Conservation (phyloP, 2,797 vertebrate genomes). For the Crocidura indochinensis region DNA sequence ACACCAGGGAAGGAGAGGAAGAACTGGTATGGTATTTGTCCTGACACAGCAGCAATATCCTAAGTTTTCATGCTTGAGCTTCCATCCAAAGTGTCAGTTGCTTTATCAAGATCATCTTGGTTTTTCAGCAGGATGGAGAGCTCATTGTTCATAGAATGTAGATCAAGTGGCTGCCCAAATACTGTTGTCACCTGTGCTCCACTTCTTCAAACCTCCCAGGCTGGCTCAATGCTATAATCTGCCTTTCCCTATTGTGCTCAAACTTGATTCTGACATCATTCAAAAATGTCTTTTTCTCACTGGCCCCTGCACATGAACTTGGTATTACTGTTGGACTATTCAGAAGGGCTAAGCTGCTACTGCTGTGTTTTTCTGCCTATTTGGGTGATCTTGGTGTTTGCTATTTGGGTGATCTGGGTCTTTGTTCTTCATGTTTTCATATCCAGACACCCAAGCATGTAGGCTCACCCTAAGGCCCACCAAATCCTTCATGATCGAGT, state of each 20-base stretch:
- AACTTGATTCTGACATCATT: too few species aligned
- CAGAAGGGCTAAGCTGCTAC: constrained; percentile 87
- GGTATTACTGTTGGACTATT: constrained; percentile 87
- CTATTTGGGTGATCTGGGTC: constrained; percentile 75
- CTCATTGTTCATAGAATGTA: constrained; percentile 84
- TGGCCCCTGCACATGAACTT: constrained; percentile 88
- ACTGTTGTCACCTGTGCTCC: too few species aligned
- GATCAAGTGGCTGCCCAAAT: too few species aligned
- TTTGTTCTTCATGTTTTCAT: constrained; percentile 96
- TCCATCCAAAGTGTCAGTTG: constrained; percentile 96
- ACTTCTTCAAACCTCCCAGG: too few species aligned
- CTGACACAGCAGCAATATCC: constrained; percentile 95
- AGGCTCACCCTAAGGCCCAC: constrained; percentile 98
- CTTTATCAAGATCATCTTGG: constrained; percentile 98
- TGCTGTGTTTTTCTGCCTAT: constrained; percentile 93
- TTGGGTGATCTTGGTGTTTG: constrained; percentile 86
- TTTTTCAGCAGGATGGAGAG: constrained; percentile 96
- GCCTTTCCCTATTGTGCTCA: too few species aligned
- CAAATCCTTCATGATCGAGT: constrained; percentile 99
- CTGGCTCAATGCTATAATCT: too few species aligned
- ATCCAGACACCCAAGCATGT: constrained; percentile 92
- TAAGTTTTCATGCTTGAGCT: constrained; percentile 98
- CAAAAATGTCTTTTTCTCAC: constrained; percentile 89
- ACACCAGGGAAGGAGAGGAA: constrained; percentile 91
- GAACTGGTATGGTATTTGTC: constrained; percentile 93